phyloP scores from a whole-genome alignment of 2,888 invertebrate genomes.

The Neria commutata region DNA sequence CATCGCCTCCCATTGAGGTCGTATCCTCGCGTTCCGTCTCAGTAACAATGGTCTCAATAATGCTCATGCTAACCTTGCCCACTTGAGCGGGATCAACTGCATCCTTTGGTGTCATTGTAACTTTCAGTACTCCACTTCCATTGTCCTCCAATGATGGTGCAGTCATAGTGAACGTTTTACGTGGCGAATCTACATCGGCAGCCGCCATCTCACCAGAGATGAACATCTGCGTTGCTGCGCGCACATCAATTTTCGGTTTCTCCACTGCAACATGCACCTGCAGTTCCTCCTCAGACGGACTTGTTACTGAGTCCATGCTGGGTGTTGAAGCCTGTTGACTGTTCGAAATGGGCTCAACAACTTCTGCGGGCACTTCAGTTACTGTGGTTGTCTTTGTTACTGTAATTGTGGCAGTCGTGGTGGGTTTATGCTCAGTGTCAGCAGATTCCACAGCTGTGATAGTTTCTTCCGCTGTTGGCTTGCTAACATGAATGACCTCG shows the following conservation, averaged over 20 bases:
- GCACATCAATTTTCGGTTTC: conserved; percentile 41
- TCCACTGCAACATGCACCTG: conserved; percentile 5
- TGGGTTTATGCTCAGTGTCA: too few species aligned
- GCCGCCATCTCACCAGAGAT: conserved; percentile 52
- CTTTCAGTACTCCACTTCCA: conserved; percentile 52
- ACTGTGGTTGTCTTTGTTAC: too few species aligned
- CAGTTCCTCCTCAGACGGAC: conserved; percentile 10
- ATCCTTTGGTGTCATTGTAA: conserved; percentile 38
- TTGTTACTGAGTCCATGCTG: conserved; percentile 3
- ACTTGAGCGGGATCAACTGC: conserved; percentile 16
- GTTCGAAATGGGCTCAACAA: not conserved
- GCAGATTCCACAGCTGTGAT: too few species aligned
- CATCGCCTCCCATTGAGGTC: conserved; percentile 41
- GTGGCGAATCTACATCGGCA: conserved; percentile 37
- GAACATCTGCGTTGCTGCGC: conserved; percentile 54
- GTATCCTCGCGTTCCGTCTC: conserved; percentile 27
- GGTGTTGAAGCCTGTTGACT: not conserved
- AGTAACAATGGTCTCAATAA: conserved; percentile 50
- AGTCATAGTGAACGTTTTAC: conserved; percentile 49
- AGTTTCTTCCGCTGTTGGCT: too few species aligned
- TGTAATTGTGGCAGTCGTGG: too few species aligned
- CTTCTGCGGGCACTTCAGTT: not conserved
- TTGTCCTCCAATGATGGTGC: conserved; percentile 61
- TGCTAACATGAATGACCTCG: too few species aligned
- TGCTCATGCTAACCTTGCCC: conserved; percentile 55